Base-by-base conservation (phyloP, 2,113 vertebrate species). In the Apus apus region DNA sequence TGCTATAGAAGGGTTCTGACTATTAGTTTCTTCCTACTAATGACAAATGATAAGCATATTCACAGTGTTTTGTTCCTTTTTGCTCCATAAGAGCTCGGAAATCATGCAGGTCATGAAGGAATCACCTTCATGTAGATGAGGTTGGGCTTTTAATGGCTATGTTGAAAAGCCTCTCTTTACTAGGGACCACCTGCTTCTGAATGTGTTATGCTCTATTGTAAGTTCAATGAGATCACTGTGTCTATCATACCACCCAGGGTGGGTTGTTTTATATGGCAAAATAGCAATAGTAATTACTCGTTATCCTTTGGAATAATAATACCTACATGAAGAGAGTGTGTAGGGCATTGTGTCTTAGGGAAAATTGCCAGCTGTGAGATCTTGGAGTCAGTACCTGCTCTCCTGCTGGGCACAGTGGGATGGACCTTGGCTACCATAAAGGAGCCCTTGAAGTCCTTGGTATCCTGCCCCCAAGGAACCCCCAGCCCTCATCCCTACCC, bases 361-460 rank as follows among this genome's bases (percentile, higher is more conserved):
- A 79, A 80, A 88, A 83, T 18, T 73, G 10, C 15, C 67, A 46
- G 43, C 36, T 60, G 43, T 67, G 73, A 89, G 16, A 61, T 40
- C 14, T 50, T 68, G 51, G 54, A 68, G 10, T 21, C 27, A 10
- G 7, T 72, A 48, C 7, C 26, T 60, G 8, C 4, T 64, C 3
- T 85, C 30, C 57, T 1, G 0, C 0, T 60, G 17, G 9, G 10
- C 21, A 2, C 23, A 54, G 36, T 57, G 15, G 15, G 19, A 56
- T 51, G 19, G 38, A 48, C 29, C 3, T 5, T 43, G 15, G 9
- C 16, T 70, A 26, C 13, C 8, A 12, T 10, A 32, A 48, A 71
- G 25, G 16, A 54, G 3, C 2, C 30, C 20, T 11, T 58, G 9
- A 65, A 45, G 8, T 19, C 19, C 6, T 15, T 8, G 5, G 17